Evolutionary conservation across 2,113 vertebrate species (phyloP).

Genomic region (Mixornis gularis): DNA sequence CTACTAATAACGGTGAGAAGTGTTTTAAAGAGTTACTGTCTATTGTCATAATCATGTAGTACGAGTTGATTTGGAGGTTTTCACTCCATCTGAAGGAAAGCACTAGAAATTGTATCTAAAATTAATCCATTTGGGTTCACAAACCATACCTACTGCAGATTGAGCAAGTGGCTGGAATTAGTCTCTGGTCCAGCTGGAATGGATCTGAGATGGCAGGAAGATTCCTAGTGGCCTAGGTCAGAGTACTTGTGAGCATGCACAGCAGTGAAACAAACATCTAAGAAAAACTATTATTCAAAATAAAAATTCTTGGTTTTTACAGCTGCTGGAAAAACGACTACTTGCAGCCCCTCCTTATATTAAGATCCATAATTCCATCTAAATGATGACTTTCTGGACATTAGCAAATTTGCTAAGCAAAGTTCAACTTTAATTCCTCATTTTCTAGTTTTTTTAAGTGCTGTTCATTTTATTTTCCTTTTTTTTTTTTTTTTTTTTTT

Average conservation of each 20-base stretch:
- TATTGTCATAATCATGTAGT: background rate
- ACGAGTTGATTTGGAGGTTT: background rate
- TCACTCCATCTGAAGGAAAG: background rate
- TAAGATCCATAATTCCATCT: background rate
- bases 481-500: background rate
- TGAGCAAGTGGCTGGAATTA: background rate
- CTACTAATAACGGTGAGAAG: background rate
- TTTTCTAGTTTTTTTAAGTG: background rate
- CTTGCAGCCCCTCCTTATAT: background rate
- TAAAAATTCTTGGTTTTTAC: background rate
- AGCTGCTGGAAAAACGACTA: background rate
- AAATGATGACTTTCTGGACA: background rate
- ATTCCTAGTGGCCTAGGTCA: background rate
- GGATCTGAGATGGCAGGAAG: accelerated
- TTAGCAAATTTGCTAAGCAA: background rate
- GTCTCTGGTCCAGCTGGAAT: background rate
- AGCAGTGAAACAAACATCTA: background rate
- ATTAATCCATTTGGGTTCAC: background rate
- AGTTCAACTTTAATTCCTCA: background rate
- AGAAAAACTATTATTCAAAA: background rate
- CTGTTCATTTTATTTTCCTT: background rate
- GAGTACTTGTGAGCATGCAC: background rate
- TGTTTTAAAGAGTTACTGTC: background rate
- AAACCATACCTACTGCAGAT: background rate
- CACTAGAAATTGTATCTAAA: background rate